Evolutionary conservation across 2,797 vertebrate genomes (phyloP).

Genomic region (Ataeniobius toweri): DNA sequence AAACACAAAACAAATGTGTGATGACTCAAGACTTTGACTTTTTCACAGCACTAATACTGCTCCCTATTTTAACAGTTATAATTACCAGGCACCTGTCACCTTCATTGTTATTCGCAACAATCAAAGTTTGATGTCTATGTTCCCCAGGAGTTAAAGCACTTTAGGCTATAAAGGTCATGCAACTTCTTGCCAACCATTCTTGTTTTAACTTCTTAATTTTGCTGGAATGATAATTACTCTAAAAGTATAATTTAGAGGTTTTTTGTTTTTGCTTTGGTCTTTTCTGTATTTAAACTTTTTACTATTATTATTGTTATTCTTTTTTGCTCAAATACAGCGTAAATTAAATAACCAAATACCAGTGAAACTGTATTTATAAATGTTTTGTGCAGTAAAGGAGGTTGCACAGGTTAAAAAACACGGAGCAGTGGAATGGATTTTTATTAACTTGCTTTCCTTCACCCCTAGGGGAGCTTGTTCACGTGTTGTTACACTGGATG

Average conservation of each 20-base stretch:
- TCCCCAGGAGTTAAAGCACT: not conserved
- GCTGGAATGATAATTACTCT: not conserved
- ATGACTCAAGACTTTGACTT: no score
- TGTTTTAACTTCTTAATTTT: not conserved
- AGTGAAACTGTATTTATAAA: conserved; percentile 9
- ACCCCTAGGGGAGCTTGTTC: not conserved
- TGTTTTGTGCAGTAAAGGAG: conserved; percentile 2
- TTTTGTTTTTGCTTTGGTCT: not conserved
- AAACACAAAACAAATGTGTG: not conserved
- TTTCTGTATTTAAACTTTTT: not conserved
- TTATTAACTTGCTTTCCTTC: conserved; percentile 24
- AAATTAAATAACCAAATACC: not conserved
- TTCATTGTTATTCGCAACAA: not conserved
- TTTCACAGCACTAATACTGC: no score
- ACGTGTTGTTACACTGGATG: conserved; percentile 30
- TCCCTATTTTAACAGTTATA: not conserved
- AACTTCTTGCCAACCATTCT: not conserved
- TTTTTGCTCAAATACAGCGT: not conserved
- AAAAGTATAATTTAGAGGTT: not conserved
- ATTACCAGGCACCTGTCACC: no score
- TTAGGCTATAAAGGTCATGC: not conserved
- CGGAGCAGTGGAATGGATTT: conserved; percentile 17
- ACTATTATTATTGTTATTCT: not conserved
- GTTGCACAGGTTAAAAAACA: not conserved
- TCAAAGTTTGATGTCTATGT: not conserved